Conservation (phyloP, 2,888 invertebrate species). For the Prenolepis imparis region DNA sequence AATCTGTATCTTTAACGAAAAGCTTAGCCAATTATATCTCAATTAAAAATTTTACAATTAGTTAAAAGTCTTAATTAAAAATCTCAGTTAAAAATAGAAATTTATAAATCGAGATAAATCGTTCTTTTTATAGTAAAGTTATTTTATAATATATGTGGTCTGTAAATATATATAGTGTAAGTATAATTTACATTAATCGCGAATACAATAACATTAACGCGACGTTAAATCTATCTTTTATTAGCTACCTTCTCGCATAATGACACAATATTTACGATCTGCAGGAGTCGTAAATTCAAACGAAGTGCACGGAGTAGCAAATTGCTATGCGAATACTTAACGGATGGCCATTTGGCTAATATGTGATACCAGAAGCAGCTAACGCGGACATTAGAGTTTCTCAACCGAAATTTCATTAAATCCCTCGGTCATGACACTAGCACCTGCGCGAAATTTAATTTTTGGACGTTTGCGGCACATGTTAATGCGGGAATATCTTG, state of each 20-base stretch:
- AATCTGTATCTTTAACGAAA: neutral
- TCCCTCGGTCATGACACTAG: neutral
- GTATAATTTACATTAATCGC: constrained; percentile 58
- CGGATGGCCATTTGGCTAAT: constrained; percentile 62
- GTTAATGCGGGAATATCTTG: constrained; percentile 7
- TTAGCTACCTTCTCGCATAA: constrained; percentile 44
- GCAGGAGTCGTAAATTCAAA: constrained; percentile 69
- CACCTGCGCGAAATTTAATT: constrained; percentile 7
- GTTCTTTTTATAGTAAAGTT: neutral
- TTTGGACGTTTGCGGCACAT: neutral
- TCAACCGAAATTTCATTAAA: constrained; percentile 43
- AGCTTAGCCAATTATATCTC: neutral
- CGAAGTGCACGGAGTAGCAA: constrained; percentile 57
- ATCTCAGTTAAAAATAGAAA: neutral
- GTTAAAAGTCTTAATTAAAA: too few relatives aligned
- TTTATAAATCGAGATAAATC: neutral
- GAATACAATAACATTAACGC: constrained; percentile 56
- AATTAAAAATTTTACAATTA: too few relatives aligned
- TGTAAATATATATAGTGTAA: constrained; percentile 44
- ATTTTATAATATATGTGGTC: neutral
- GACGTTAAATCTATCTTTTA: constrained; percentile 50
- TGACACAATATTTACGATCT: constrained; percentile 70
- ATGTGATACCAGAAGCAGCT: constrained; percentile 62
- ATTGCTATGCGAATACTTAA: constrained; percentile 59
- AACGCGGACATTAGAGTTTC: constrained; percentile 64